Evolutionary conservation across 1,140 invertebrate species (phyloP), one percentile per base, ranked within the genome.

Genomic region (Zaprionus gabonicus): DNA sequence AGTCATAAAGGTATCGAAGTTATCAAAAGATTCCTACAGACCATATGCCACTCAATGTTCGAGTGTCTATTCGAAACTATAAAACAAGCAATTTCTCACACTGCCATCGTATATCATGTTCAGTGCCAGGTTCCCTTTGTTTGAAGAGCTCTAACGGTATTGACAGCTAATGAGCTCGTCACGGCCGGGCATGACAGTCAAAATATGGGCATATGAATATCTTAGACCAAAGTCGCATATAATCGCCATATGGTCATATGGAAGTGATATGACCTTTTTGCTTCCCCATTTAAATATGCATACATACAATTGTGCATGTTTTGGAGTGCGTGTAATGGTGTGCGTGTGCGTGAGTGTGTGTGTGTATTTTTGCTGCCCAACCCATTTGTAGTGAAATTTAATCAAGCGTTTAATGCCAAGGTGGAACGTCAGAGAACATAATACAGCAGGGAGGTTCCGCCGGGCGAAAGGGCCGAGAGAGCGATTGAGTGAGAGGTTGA

Each of bases 361-460:
- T 58, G 15, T 28, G 27, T 27, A n/a, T 20, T 25, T 56, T 25
- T 23, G 64, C 68, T 31, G 84, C 71, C 85, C 84, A 81, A 23
- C 78, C 70, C 78, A 79, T 90, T 90, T 90, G 85, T 90, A 91
- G 88, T 91, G 88, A 91, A 91, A 91, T 91, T 91, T 91, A 91
- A 91, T 91, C 88, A 91, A 91, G 88, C 88, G 88, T 91, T 91
- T 91, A 91, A 91, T 91, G 85, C 81, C 82, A 80, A 80, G 90
- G 83, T 91, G 88, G 88, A 91, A 91, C 84, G 66, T 78, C 83
- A 79, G 66, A 68, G 75, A 90, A 90, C 55, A 87, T 80, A 81
- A 82, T 91, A 84, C 78, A 81, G 38, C 28, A 53, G 76, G 65
- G 76, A 65, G n/a, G 44, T 27, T 25, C 5, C 15, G 53, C 23